Base-by-base conservation (phyloP, 92 coral and sea anemone genomes). In the Nematostella vectensis region DNA sequence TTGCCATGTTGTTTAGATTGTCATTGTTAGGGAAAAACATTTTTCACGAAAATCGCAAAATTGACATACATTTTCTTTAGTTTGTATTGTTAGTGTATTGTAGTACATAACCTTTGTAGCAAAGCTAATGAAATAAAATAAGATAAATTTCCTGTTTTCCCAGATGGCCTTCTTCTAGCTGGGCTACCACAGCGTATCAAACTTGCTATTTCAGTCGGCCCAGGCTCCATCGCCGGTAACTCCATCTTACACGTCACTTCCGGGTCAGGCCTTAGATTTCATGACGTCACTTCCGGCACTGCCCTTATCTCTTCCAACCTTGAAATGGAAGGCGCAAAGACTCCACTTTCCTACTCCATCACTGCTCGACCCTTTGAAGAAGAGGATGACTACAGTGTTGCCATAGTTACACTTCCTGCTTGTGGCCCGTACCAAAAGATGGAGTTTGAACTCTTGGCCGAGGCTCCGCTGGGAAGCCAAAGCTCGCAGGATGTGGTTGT, bases 181-280 rank as follows among this genome's bases (percentile, higher is more conserved):
- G 98, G 98, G 23, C 75, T 81, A 8, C 66, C 84, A 0, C 89
- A 91, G 52, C 70, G 63, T 10, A 68, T 91, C 30, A 70, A 69
- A 2, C 56, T 86, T 3, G 50, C 87, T 31, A 70, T 91, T 27
- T 82, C 88, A 4, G 80, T 83, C 17, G 98, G 94, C 4, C 95
- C 98, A 3, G 98, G 91, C 0, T 79, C 98, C 29, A 81, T 91
- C 16, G 91, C 82, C n/a, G 71, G 71, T 25, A 80, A 72, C 27
- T 77, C 98, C 2, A 65, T 70, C 18, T 58, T 91, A 21, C 80
- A 91, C 65, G 57, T 91, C 62, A 57, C 78, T 44, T 81, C 95
- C 17, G 78, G 39, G 13, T 79, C 75, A 10, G 78, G 95, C 0
- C 66, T 91, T 13, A 47, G 47, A 11, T 86, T 91, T 48, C 81